These are phyloP conservation scores for Philaenus spumarius DNA, from an alignment of 1,140 invertebrate genomes.

Conservation along the genomic window DNA sequence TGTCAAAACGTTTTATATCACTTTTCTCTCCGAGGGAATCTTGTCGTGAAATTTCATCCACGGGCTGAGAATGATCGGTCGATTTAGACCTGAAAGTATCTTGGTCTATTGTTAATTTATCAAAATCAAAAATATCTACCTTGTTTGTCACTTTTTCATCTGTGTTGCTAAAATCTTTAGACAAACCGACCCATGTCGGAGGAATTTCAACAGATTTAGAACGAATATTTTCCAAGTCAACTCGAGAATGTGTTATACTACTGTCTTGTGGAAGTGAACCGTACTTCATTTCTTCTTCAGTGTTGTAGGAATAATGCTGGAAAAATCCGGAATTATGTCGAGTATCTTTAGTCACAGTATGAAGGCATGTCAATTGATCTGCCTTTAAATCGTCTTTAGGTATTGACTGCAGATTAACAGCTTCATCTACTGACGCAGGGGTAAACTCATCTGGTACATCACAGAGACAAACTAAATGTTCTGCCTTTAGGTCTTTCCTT, in stretches of 20 bases:
- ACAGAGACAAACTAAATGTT: not conserved
- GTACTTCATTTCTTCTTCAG: conserved; percentile 11
- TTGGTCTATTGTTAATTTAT: not conserved
- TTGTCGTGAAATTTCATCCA: no score
- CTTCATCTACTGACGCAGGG: no score
- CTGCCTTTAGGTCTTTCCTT: not conserved
- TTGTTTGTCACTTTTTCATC: not conserved
- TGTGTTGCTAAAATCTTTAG: not conserved
- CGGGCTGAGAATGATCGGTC: not conserved
- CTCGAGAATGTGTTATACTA: not conserved
- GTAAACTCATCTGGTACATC: no score
- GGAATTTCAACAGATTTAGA: conserved; percentile 16
- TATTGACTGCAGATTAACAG: no score
- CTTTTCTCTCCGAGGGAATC: no score
- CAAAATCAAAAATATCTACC: conserved; percentile 12
- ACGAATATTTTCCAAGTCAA: conserved; percentile 13
- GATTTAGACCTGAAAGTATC: not conserved
- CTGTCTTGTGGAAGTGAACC: conserved; percentile 16
- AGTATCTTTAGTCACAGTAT: not conserved
- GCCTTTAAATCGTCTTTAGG: no score
- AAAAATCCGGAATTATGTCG: not conserved
- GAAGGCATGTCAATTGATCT: no score
- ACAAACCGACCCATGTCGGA: conserved; percentile 2
- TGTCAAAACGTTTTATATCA: no score
- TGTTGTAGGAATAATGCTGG: not conserved